Conservation (phyloP, 2,113 vertebrate genomes). For the Blennius ocellaris region DNA sequence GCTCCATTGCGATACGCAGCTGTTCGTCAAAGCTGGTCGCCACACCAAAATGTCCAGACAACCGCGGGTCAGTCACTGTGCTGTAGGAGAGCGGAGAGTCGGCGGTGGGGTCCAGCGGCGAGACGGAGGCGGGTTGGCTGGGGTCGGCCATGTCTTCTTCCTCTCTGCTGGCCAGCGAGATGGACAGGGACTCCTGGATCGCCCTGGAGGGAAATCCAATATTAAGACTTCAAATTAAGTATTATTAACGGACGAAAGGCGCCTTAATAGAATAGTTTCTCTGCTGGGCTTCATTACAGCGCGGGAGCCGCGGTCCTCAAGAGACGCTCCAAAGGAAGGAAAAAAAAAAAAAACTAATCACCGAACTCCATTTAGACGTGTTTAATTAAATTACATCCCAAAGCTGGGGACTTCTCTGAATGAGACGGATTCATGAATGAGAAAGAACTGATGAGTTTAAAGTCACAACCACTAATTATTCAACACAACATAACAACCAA, state of each 20-base stretch:
- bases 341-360: slow-evolving; percentile 44
- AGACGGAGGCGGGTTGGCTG: slow-evolving; percentile 49
- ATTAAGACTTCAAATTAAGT: not conserved
- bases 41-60: slow-evolving; percentile 66
- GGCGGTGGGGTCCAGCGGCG: slow-evolving; percentile 71
- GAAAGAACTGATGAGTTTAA: not conserved
- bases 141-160: slow-evolving; percentile 65
- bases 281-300: slow-evolving; percentile 32
- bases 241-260: slow-evolving; percentile 12
- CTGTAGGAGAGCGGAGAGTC: slow-evolving; percentile 73
- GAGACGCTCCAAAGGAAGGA: slow-evolving; percentile 43
- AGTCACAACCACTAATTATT: not conserved
- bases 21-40: slow-evolving; percentile 90
- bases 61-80: slow-evolving; percentile 62
- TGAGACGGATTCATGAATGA: not conserved
- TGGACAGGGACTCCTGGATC: slow-evolving; percentile 91
- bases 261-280: slow-evolving; percentile 10
- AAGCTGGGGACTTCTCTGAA: slow-evolving; percentile 21
- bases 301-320: slow-evolving; percentile 46
- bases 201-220: slow-evolving; percentile 78
- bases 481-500: no score
- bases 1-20: slow-evolving; percentile 91
- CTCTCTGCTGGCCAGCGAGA: slow-evolving; percentile 79
- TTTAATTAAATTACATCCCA: slow-evolving; percentile 58
- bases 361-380: slow-evolving; percentile 49